Conservation (phyloP, 2,888 invertebrate species). For the Leptinotarsa juncta region DNA sequence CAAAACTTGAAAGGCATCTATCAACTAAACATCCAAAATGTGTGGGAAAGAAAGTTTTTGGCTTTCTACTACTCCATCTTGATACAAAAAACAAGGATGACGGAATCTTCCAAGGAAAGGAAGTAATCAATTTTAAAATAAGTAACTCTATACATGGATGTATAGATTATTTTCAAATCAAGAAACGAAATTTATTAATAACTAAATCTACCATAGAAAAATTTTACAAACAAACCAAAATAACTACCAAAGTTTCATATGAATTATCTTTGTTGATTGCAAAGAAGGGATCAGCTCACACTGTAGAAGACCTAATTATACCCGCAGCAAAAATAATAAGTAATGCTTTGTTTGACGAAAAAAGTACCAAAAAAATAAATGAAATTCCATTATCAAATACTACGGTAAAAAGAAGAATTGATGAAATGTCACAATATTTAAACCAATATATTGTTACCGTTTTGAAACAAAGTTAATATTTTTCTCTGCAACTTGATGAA, state of each 20-base stretch:
- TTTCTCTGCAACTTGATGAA: constrained; percentile 6
- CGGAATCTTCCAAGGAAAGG: too few relatives aligned
- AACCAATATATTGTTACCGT: background rate
- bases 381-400: background rate
- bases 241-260: background rate
- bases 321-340: background rate
- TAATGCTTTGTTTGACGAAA: background rate
- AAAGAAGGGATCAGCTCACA: background rate
- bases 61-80: too few relatives aligned
- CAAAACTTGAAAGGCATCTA: background rate
- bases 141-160: too few relatives aligned
- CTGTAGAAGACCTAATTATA: background rate
- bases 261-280: background rate
- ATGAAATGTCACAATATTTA: background rate
- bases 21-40: background rate
- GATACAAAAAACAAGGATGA: too few relatives aligned
- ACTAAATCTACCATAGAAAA: background rate
- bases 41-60: background rate
- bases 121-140: too few relatives aligned
- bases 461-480: background rate
- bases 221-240: background rate
- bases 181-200: background rate
- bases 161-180: background rate
- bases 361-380: background rate
- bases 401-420: background rate